Evolutionary conservation across 2,797 vertebrate species (phyloP).

Genomic region (Acipenser transmontanus): DNA sequence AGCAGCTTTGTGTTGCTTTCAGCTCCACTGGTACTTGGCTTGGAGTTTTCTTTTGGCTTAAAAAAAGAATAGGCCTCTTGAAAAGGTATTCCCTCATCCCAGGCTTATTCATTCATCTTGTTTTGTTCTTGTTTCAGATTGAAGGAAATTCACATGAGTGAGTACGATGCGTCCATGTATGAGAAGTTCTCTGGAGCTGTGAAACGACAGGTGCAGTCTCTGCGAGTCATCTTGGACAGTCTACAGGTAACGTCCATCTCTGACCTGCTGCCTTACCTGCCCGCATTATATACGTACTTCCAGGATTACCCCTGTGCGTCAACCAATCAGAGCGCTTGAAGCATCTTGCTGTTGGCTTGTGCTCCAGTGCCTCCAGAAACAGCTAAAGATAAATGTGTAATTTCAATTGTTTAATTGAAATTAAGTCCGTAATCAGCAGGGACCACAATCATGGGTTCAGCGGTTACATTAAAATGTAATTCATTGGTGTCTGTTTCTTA

Average conservation of each 20-base stretch:
- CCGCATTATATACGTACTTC: too few species aligned
- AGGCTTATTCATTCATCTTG: conserved; percentile 6
- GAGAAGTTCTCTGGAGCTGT: conserved; percentile 83
- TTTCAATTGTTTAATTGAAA: too few species aligned
- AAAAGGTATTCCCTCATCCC: neutral
- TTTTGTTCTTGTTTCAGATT: conserved; percentile 57
- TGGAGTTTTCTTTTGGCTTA: neutral
- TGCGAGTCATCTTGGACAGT: conserved; percentile 85
- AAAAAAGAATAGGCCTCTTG: neutral
- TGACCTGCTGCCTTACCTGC: too few species aligned
- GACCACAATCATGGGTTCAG: too few species aligned
- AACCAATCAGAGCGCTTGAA: too few species aligned
- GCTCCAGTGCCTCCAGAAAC: too few species aligned
- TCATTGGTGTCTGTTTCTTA: too few species aligned
- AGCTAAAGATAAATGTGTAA: too few species aligned
- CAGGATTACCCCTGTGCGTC: too few species aligned
- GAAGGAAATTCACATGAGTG: conserved; percentile 91
- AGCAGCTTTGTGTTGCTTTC: neutral
- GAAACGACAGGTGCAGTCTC: conserved; percentile 82
- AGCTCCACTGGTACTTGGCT: neutral
- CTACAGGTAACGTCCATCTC: conserved; percentile 70
- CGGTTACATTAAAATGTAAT: too few species aligned
- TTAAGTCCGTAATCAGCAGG: too few species aligned
- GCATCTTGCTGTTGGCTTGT: too few species aligned
- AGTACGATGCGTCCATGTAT: conserved; percentile 82